Evolutionary conservation across 2,113 vertebrate species (phyloP).

Genomic region (Dascyllus trimaculatus): DNA sequence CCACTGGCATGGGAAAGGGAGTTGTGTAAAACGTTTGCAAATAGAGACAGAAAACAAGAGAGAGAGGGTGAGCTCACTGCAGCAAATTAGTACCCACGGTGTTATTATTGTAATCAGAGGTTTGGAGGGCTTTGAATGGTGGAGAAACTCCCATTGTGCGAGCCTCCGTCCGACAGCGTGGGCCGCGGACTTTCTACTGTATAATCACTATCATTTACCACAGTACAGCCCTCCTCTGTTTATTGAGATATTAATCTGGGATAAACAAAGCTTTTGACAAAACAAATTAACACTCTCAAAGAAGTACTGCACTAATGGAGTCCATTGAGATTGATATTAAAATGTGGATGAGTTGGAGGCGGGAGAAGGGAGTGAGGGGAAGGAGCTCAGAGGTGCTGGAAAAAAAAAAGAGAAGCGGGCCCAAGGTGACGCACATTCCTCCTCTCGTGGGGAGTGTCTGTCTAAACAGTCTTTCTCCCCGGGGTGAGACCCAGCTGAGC

Average conservation of each 20-base stretch:
- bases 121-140: slow-evolving; percentile 76
- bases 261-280: slow-evolving; percentile 87
- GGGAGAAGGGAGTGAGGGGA: slow-evolving; percentile 13
- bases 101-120: slow-evolving; percentile 85
- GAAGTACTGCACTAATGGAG: slow-evolving; percentile 77
- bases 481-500: slow-evolving; percentile 64
- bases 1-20: slow-evolving; percentile 16
- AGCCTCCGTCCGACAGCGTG: slow-evolving; percentile 70
- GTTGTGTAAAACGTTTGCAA: slow-evolving; percentile 26
- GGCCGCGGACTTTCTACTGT: slow-evolving; percentile 68
- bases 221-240: slow-evolving; percentile 75
- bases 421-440: slow-evolving; percentile 75
- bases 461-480: slow-evolving; percentile 72
- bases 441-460: slow-evolving; percentile 64
- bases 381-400: slow-evolving; percentile 36
- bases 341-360: slow-evolving; percentile 66
- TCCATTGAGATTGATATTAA: slow-evolving; percentile 82
- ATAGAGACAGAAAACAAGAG: slow-evolving; percentile 34
- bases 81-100: slow-evolving; percentile 79
- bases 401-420: slow-evolving; percentile 48
- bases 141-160: slow-evolving; percentile 69
- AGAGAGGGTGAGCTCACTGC: slow-evolving; percentile 46
- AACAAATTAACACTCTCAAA: slow-evolving; percentile 82
- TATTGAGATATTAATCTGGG: slow-evolving; percentile 85
- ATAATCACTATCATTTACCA: slow-evolving; percentile 87